A percentile compares a stretch with the other conserved stretches of the same genome.
phyloP scores from a whole-genome alignment of 1,140 invertebrate genomes.

The Calliphora vicina region DNA sequence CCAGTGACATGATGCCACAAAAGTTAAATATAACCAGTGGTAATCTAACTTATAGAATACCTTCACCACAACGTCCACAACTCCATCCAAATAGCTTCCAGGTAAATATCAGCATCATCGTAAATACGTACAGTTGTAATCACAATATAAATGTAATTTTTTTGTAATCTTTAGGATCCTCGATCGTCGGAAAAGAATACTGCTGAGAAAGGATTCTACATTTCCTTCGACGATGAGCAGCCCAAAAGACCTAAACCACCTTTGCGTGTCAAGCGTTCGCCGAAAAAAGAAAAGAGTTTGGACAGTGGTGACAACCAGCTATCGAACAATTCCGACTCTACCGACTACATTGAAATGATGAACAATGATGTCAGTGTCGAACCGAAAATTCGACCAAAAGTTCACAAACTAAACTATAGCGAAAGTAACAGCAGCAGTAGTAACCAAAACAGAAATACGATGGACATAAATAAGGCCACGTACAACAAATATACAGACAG shows the following conservation, averaged over 20 bases:
- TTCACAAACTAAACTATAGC: slow-evolving; percentile 41
- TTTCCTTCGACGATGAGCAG: slow-evolving; percentile 87
- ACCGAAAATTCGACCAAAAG: slow-evolving; percentile 16
- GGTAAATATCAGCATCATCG: slow-evolving; percentile 56
- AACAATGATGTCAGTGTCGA: slow-evolving; percentile 42
- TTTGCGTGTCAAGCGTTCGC: slow-evolving; percentile 78
- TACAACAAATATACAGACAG: slow-evolving; percentile 61
- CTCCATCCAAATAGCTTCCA: slow-evolving; percentile 78
- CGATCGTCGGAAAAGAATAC: slow-evolving; percentile 64
- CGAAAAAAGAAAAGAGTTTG: slow-evolving; percentile 74
- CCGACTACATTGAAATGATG: slow-evolving; percentile 64
- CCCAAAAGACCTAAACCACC: slow-evolving; percentile 90
- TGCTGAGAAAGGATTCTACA: slow-evolving; percentile 93
- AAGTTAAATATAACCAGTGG: slow-evolving; percentile 84
- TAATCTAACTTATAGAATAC: slow-evolving; percentile 85
- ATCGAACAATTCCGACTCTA: slow-evolving; percentile 61
- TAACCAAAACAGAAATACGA: slow-evolving; percentile 43
- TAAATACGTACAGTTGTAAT: background rate
- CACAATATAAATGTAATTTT: background rate
- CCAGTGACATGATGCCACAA: slow-evolving; percentile 62
- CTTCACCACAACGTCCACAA: slow-evolving; percentile 77
- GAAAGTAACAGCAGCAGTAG: slow-evolving; percentile 46
- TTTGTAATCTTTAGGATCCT: slow-evolving; percentile 55
- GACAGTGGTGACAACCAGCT: slow-evolving; percentile 57
- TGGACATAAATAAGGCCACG: slow-evolving; percentile 51